Base-by-base conservation (phyloP, 2,113 vertebrate genomes). In the Neotoma lepida region DNA sequence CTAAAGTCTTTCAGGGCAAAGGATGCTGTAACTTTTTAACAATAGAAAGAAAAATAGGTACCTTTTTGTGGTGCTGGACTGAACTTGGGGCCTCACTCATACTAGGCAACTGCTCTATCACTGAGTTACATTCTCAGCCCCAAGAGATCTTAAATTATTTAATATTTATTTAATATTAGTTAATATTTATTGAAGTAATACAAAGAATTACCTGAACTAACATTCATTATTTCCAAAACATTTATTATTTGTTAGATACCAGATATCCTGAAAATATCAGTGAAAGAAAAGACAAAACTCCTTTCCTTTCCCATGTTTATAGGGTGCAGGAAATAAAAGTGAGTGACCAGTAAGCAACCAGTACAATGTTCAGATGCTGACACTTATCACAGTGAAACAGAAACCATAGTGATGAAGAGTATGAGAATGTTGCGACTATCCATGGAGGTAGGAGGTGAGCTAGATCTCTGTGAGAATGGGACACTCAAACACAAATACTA, bases 221-320 rank as follows among this genome's bases (percentile, higher is more conserved):
- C 20, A 70, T 28, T n/a, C 64, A 68, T 70, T 86, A 9, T 64
- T 84, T 87, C 2, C 14, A 61, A 73, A 63, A 56, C 5, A 85
- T 22, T 41, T 30, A 82, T 39, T 70, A 76, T 66, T 15, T 76
- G 56, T 82, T 82, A 77, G 66, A 28, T 46, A 54, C 35, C 44
- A 84, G 41, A 54, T 12, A 71, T 9, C 58, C 41, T 94, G 39
- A 68, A 73, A 77, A 46, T 51, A 61, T 54, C 61, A 39, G 56
- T 33, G 63, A 84, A 66, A 66, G 84, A 61, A 56, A 73, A 90
- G 58, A 73, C 41, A 89, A 92, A 92, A 92, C 28, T 58, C 26
- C 28, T 39, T 77, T 66, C 13, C 26, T 78, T 74, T 20, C 13
- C 64, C 17, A 22, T 54, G n/a, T 74, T 80, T 74, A 80, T 12